phyloP scores from a whole-genome alignment of 2,888 invertebrate species.

The Agelastica alni region DNA sequence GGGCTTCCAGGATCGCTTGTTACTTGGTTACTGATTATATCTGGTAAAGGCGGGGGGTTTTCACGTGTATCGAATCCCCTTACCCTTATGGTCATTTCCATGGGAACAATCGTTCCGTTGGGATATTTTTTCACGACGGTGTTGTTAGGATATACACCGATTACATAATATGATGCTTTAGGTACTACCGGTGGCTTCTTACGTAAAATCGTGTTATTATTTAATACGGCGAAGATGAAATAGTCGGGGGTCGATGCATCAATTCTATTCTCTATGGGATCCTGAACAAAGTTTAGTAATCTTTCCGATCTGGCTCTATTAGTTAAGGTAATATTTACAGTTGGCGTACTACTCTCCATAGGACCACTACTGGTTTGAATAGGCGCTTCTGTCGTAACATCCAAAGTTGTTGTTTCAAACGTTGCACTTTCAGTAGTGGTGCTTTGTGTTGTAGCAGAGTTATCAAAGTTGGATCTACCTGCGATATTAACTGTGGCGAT shows the following conservation, averaged over 20 bases:
- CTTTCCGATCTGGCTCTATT: slow-evolving; percentile 43
- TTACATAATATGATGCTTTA: slow-evolving; percentile 72
- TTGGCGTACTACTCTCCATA: slow-evolving; percentile 23
- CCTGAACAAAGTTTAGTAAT: slow-evolving; percentile 40
- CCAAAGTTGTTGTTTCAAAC: slow-evolving; percentile 20
- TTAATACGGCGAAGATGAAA: slow-evolving; percentile 74
- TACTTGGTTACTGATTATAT: slow-evolving; percentile 69
- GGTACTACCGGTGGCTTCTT: slow-evolving; percentile 72
- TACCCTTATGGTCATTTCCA: slow-evolving; percentile 58
- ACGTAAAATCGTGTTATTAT: slow-evolving; percentile 78
- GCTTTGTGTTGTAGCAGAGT: slow-evolving; percentile 36
- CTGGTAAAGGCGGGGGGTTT: slow-evolving; percentile 62
- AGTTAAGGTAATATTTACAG: slow-evolving; percentile 26
- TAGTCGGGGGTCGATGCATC: slow-evolving; percentile 58
- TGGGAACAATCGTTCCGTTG: slow-evolving; percentile 78
- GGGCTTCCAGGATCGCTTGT: slow-evolving; percentile 52
- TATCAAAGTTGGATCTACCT: slow-evolving; percentile 56
- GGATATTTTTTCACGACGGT: slow-evolving; percentile 79
- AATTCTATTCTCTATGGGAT: slow-evolving; percentile 40
- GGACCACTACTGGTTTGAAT: slow-evolving; percentile 15
- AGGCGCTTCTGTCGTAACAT: slow-evolving; percentile 1
- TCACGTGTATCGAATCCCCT: slow-evolving; percentile 64
- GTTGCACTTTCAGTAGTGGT: slow-evolving; percentile 29
- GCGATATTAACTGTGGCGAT: slow-evolving; percentile 55
- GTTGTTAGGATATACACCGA: slow-evolving; percentile 78